A percentile compares a stretch with the other conserved stretches of the same genome.
Conservation (phyloP, 1,140 invertebrate species). For the Apis florea region DNA sequence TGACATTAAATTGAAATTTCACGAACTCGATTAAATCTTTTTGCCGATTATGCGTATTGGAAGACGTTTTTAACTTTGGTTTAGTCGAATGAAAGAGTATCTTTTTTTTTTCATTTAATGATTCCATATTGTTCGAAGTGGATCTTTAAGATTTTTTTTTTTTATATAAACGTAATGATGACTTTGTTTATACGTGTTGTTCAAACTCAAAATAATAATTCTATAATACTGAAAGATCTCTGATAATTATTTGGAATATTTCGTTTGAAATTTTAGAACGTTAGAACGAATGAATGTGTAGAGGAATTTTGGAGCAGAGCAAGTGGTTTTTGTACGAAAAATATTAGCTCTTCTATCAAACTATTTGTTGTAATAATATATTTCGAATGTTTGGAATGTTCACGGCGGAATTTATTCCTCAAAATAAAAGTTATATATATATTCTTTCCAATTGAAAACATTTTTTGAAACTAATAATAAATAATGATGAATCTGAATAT, state of each 20-base stretch:
- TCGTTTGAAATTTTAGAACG: background rate
- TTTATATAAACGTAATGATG: too few species aligned
- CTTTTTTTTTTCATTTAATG: background rate
- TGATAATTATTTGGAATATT: background rate
- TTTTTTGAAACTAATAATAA: too few species aligned
- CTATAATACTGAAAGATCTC: too few species aligned
- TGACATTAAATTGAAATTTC: conserved; percentile 16
- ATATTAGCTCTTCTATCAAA: background rate
- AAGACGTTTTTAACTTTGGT: background rate
- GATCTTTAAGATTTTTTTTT: too few species aligned
- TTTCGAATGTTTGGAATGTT: too few species aligned
- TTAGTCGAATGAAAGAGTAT: background rate
- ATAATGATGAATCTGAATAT: too few species aligned
- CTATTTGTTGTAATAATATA: background rate
- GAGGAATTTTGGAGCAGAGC: background rate
- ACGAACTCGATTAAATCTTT: background rate
- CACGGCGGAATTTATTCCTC: background rate
- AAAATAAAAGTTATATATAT: too few species aligned
- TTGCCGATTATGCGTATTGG: background rate
- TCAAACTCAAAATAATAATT: too few species aligned
- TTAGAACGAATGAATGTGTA: background rate
- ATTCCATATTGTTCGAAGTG: background rate
- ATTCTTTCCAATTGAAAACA: too few species aligned
- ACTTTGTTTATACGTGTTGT: too few species aligned
- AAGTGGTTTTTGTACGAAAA: background rate